These are phyloP conservation scores for Drosophila phalerata DNA, from an alignment of 2,888 invertebrate species.

Conservation along the genomic window DNA sequence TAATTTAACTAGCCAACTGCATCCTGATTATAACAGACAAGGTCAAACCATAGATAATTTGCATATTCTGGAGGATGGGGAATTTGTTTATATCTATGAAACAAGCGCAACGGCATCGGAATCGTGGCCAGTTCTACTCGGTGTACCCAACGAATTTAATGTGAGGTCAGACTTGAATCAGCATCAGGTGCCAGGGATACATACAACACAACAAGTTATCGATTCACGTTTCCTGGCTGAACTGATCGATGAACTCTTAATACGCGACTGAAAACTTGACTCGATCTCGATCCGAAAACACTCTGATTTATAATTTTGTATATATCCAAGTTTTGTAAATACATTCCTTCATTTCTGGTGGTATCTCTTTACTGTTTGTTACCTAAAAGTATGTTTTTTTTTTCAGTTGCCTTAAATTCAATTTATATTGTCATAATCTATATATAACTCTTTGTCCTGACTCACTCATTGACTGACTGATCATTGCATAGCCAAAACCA, in stretches of 20 bases:
- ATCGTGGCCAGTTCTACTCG: background rate
- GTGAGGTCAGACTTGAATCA: background rate
- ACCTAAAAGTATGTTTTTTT: too few relatives aligned
- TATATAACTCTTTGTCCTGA: too few relatives aligned
- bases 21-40: background rate
- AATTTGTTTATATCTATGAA: conserved; percentile 22
- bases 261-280: background rate
- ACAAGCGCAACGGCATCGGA: background rate
- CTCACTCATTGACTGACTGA: too few relatives aligned
- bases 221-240: conserved; percentile 30
- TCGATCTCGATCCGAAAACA: background rate
- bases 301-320: background rate
- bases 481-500: too few relatives aligned
- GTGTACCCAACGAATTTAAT: background rate
- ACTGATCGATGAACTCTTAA: conserved; percentile 23
- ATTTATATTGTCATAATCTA: too few relatives aligned
- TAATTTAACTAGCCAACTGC: background rate
- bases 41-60: background rate
- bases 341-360: background rate
- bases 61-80: conserved; percentile 10
- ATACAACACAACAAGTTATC: conserved; percentile 1
- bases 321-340: background rate
- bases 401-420: too few relatives aligned
- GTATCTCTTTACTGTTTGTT: background rate
- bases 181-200: background rate